Evolutionary conservation across 2,797 vertebrate species (phyloP).

Genomic region (Aeoliscus strigatus): DNA sequence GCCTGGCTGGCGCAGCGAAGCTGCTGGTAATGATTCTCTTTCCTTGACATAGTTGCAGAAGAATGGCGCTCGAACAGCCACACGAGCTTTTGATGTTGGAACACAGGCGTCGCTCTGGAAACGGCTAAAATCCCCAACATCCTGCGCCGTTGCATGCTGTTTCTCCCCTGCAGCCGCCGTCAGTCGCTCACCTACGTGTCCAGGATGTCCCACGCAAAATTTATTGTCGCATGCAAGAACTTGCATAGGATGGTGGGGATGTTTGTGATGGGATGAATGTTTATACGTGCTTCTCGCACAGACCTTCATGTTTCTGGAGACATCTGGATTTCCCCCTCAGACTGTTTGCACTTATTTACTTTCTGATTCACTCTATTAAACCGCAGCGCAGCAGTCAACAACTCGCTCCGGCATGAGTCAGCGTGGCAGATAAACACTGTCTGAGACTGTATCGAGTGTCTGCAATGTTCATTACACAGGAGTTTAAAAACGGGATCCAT

Average conservation of each 20-base stretch:
- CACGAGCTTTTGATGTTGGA: conserved; percentile 54
- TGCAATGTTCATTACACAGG: background rate
- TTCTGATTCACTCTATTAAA: conserved; percentile 49
- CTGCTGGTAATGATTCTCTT: conserved; percentile 45
- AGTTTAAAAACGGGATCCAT: conserved; percentile 5
- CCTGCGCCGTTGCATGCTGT: no score
- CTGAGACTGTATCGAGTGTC: conserved; percentile 14
- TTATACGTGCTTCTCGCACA: conserved; percentile 21
- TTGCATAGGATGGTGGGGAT: conserved; percentile 36
- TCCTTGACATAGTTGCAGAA: conserved; percentile 41
- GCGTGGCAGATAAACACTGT: conserved; percentile 39
- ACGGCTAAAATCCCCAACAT: conserved; percentile 36
- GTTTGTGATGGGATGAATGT: conserved; percentile 37
- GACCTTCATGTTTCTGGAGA: conserved; percentile 11
- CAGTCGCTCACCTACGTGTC: no score
- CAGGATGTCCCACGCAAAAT: no score
- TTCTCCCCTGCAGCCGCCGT: no score
- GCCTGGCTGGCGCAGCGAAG: conserved; percentile 35
- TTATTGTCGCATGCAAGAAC: no score
- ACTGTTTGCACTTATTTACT: conserved; percentile 40
- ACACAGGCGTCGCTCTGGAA: conserved; percentile 50
- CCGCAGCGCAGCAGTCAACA: conserved; percentile 9
- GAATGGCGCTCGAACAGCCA: conserved; percentile 26
- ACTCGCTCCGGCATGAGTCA: conserved; percentile 41
- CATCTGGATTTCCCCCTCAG: conserved; percentile 56